phyloP scores from a whole-genome alignment of 2,113 vertebrate genomes.

The Catagonus wagneri region DNA sequence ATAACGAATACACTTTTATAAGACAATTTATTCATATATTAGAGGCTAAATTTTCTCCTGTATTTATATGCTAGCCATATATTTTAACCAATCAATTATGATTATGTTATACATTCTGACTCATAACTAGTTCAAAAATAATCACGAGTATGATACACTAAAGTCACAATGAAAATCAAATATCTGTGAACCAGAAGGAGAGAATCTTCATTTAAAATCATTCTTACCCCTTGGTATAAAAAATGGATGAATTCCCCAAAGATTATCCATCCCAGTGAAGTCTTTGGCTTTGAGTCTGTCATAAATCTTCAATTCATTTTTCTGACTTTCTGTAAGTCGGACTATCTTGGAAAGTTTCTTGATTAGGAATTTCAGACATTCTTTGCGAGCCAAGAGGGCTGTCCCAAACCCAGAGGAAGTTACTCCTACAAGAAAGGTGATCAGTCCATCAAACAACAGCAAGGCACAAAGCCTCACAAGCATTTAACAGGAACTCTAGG shows the following conservation, averaged over 20 bases:
- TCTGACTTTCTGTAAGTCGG: conserved; percentile 89
- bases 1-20: background rate
- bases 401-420: conserved; percentile 90
- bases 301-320: conserved; percentile 92
- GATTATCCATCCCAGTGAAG: conserved; percentile 91
- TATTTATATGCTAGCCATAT: background rate
- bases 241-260: conserved; percentile 96
- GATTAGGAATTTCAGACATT: conserved; percentile 92
- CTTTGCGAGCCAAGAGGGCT: conserved; percentile 88
- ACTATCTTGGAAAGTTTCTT: conserved; percentile 89
- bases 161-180: background rate
- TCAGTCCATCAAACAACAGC: background rate
- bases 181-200: background rate
- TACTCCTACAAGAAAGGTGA: conserved; percentile 88
- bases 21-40: background rate
- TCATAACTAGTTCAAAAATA: conserved; percentile 37
- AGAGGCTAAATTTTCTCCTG: background rate
- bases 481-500: background rate
- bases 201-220: conserved; percentile 10
- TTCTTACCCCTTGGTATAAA: conserved; percentile 94
- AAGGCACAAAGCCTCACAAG: conserved; percentile 34
- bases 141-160: background rate
- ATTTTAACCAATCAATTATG: conserved; percentile 17
- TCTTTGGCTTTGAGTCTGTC: conserved; percentile 88
- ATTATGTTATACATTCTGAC: conserved; percentile 35